phyloP scores from a whole-genome alignment of 2,888 invertebrate genomes.

The Patella depressa region DNA sequence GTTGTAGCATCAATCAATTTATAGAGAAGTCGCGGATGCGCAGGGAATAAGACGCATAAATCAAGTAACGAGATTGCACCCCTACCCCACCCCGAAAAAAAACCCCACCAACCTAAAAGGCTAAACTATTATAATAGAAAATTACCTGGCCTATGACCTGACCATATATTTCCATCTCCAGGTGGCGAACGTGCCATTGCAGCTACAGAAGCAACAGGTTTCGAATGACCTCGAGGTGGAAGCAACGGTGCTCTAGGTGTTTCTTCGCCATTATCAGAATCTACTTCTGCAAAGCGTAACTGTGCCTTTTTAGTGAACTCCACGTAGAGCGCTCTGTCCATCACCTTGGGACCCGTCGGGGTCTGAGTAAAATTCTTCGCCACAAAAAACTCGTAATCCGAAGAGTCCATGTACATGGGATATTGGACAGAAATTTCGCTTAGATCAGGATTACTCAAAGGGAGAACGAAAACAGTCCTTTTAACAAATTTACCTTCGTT shows the following conservation, averaged over 20 bases:
- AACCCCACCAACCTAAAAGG: too few species aligned
- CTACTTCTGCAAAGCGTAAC: slow-evolving; percentile 3
- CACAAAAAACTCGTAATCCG: slow-evolving; percentile 21
- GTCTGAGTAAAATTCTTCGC: slow-evolving; percentile 14
- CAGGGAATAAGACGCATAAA: too few species aligned
- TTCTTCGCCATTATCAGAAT: not conserved
- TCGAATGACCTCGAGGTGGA: not conserved
- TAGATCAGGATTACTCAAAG: slow-evolving; percentile 18
- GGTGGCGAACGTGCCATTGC: too few species aligned
- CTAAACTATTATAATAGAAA: too few species aligned
- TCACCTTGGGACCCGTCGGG: not conserved
- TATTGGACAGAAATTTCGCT: slow-evolving; percentile 13
- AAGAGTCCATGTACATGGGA: slow-evolving; percentile 15
- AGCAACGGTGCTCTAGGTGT: not conserved
- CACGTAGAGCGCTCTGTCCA: slow-evolving; percentile 20
- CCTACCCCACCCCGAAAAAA: too few species aligned
- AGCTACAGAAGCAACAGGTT: not conserved
- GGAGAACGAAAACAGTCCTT: slow-evolving; percentile 19
- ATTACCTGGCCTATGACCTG: too few species aligned
- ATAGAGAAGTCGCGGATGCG: too few species aligned
- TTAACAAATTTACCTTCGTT: not conserved
- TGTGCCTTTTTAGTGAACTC: slow-evolving; percentile 9
- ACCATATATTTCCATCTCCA: too few species aligned
- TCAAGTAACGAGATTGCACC: too few species aligned
- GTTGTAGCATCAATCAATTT: too few species aligned